A percentile compares a stretch with the other conserved stretches of the same genome.
Evolutionary conservation across 2,113 vertebrate genomes (phyloP).

Genomic region (Azemiops feae): DNA sequence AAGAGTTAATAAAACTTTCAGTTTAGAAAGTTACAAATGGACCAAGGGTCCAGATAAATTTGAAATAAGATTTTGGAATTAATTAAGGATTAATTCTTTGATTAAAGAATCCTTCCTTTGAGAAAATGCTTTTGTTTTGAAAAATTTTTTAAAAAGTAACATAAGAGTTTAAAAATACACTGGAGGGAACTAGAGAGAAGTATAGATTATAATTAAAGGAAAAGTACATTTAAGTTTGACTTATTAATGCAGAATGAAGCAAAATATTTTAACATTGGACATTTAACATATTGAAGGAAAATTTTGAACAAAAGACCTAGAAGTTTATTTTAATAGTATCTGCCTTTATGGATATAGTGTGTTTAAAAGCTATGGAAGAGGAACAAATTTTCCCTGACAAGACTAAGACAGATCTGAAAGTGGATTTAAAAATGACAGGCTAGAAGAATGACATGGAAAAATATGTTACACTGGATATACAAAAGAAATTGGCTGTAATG

Average conservation of each 20-base stretch:
- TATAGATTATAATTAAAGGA: neutral
- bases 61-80: neutral
- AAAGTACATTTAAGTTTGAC: neutral
- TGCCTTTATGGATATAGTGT: neutral
- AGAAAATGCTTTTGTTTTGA: neutral
- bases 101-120: neutral
- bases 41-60: neutral
- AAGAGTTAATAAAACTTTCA: neutral
- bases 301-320: neutral
- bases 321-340: neutral
- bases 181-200: neutral
- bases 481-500: too few species aligned
- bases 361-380: neutral
- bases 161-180: neutral
- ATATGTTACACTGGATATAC: too few species aligned
- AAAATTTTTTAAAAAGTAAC: neutral
- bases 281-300: neutral
- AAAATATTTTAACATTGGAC: neutral
- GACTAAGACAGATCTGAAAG: neutral
- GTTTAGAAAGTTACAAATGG: neutral
- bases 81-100: neutral
- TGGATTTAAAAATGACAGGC: neutral
- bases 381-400: neutral
- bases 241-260: neutral
- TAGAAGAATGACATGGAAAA: neutral